Percentiles rank a stretch among this genome's conserved stretches.
Evolutionary conservation across 2,888 invertebrate species (phyloP).

Genomic region (Cryptosula pallasiana): DNA sequence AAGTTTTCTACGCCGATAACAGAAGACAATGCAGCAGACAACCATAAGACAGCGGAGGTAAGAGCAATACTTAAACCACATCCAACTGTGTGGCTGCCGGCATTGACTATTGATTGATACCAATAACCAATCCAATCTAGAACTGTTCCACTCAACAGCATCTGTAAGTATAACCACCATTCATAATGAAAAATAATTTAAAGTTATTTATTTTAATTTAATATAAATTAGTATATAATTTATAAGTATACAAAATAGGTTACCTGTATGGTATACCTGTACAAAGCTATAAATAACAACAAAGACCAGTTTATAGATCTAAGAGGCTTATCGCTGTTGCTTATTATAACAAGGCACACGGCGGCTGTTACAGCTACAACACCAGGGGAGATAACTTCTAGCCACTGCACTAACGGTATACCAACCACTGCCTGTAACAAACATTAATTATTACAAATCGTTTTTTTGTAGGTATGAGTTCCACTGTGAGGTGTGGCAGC

Average conservation of each 20-base stretch:
- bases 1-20: not conserved
- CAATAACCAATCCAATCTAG: not conserved
- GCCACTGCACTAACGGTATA: not conserved
- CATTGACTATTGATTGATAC: not conserved
- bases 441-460: not conserved
- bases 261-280: slow-evolving; percentile 20
- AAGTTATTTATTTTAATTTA: not conserved
- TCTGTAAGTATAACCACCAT: not conserved
- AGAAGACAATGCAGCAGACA: not conserved
- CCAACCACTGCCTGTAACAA: not conserved
- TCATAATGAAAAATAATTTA: not conserved
- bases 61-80: not conserved
- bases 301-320: not conserved
- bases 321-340: not conserved
- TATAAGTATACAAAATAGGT: not conserved
- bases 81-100: not conserved
- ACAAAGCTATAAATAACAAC: not conserved
- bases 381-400: not conserved
- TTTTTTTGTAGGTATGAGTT: too few relatives aligned
- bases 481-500: too few relatives aligned
- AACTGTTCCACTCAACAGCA: not conserved
- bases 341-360: not conserved
- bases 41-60: not conserved
- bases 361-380: not conserved
- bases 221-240: not conserved